Evolutionary conservation across 2,113 vertebrate species (phyloP).

Genomic region (Caranx ignobilis): DNA sequence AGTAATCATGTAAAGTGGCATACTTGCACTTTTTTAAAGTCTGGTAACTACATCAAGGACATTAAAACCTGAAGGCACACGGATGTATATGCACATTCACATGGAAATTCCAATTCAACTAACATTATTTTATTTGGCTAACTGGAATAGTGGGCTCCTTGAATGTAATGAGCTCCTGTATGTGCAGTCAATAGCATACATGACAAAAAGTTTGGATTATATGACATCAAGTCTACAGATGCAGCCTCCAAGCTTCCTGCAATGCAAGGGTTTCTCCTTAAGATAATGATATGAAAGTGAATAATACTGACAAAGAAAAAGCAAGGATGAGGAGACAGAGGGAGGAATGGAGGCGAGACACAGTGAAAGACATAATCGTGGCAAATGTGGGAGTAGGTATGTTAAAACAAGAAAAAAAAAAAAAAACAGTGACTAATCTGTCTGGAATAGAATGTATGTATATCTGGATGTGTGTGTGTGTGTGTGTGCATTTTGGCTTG

Average conservation of each 20-base stretch:
- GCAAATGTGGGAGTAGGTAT: not conserved
- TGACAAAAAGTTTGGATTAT: not conserved
- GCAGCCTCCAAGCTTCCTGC: not conserved
- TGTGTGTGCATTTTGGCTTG: not conserved
- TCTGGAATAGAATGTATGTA: not conserved
- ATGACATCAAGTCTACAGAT: not conserved
- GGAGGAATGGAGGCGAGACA: not conserved
- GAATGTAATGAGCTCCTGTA: not conserved
- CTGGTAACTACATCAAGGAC: no score
- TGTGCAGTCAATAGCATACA: not conserved
- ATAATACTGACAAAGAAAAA: not conserved
- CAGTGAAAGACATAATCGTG: not conserved
- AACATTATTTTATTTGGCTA: not conserved
- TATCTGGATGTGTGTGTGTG: not conserved
- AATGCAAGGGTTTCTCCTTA: not conserved
- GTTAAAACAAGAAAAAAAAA: not conserved
- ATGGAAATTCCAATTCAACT: no score
- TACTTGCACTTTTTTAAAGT: no score
- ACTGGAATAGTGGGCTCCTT: not conserved
- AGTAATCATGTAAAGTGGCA: not conserved
- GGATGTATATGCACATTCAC: no score
- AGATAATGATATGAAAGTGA: not conserved
- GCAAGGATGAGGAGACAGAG: not conserved
- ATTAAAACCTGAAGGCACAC: no score
- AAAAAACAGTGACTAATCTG: conserved; percentile 4